Evolutionary conservation across 2,113 vertebrate species (phyloP), one percentile per base, ranked within the genome.

Genomic region (Mobula birostris): DNA sequence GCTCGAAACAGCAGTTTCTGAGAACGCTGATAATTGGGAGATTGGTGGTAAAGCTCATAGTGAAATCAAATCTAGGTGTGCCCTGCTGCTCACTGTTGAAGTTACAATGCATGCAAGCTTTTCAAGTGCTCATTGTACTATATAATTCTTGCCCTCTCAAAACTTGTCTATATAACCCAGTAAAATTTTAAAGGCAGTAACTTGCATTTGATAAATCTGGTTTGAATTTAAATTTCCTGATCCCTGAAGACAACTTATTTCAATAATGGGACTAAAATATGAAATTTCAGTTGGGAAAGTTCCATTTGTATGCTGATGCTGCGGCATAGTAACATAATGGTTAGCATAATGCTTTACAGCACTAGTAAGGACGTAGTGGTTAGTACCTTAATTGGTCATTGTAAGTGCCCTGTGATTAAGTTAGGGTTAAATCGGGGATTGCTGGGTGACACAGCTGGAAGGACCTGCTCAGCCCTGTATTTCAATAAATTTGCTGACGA

Each of bases 201-300:
- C 58, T 66, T 90, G 15, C 29, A 32, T 66, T 90, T 15, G 58
- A 90, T 90, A 29, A 88, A n/a, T 88, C 85, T 88, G 85, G 58
- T n/a, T 88, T 88, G 58, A 66, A 93, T 93, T 93, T 72, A 74
- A 93, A 48, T 36, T 93, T 19, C 68, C 66, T 72, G 68, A 7
- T 93, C 68, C 90, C 68, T 29, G 36, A 21, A 48, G 68, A 1
- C 66, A 48, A 56, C 63, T 36, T 72, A 36, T 48, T 40, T 40
- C 36, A 93, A 93, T 72, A 93, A 70, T 24, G 15, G 19, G 19
- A 48, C 36, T 12, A 2, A 36, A 40, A 93, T 8, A 36, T 92
- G 90, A 93, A 74, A 74, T 27, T 66, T 7, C n/a, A 90, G 12
- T 66, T 17, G 12, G 61, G 58, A 88, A 88, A 66, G n/a, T 66